Percentiles rank a stretch among this genome's conserved stretches.
Conservation (phyloP, 2,888 invertebrate species). For the Campoplex capitator region DNA sequence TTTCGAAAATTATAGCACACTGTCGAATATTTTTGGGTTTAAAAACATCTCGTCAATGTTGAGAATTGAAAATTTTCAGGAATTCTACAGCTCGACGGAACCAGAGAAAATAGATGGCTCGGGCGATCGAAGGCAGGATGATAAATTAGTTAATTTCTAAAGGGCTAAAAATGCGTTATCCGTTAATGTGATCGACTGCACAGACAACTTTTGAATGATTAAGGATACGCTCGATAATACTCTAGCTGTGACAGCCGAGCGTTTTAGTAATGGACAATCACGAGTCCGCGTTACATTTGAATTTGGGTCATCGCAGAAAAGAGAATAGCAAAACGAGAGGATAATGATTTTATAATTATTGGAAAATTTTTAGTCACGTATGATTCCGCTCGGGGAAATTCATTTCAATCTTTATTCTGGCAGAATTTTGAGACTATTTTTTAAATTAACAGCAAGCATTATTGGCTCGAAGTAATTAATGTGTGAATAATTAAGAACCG, state of each 20-base stretch:
- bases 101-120: background rate
- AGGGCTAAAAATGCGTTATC: conserved; percentile 54
- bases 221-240: conserved; percentile 57
- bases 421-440: background rate
- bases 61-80: conserved; percentile 33
- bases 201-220: conserved; percentile 59
- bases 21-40: background rate
- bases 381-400: too few species aligned
- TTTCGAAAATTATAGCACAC: background rate
- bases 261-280: conserved; percentile 22
- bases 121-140: conserved; percentile 16
- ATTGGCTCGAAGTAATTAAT: background rate
- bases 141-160: conserved; percentile 50
- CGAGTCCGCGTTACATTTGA: conserved; percentile 37
- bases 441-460: background rate
- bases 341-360: background rate
- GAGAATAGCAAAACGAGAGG: conserved; percentile 37
- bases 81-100: conserved; percentile 12
- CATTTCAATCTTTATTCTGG: too few species aligned
- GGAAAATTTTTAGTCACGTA: background rate
- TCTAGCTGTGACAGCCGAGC: conserved; percentile 22
- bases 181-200: conserved; percentile 12
- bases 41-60: background rate
- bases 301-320: conserved; percentile 56
- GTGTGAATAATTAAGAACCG: too few species aligned